These are phyloP conservation scores for Macrotis lagotis DNA, from an alignment of 2,113 vertebrate species.

Conservation along the genomic window DNA sequence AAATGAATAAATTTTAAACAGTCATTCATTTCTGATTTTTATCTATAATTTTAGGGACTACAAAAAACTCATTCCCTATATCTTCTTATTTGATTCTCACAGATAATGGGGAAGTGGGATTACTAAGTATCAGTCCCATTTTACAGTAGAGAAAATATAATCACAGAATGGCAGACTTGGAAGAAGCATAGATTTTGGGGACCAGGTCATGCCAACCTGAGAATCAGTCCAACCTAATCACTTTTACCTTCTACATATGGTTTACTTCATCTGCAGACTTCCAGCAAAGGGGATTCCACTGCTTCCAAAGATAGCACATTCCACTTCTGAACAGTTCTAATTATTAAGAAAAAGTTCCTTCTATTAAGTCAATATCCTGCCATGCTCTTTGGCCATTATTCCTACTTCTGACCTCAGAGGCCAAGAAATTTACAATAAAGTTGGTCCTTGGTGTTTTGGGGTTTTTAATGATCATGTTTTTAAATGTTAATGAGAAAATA, in stretches of 20 bases:
- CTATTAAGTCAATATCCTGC: not conserved
- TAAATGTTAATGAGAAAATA: not conserved
- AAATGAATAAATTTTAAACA: not conserved
- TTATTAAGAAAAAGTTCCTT: not conserved
- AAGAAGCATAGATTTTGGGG: not conserved
- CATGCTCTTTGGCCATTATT: not conserved
- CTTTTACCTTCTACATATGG: not conserved
- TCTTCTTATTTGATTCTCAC: not conserved
- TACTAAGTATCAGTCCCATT: not conserved
- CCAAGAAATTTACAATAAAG: not conserved
- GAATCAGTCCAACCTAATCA: not conserved
- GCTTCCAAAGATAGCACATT: not conserved
- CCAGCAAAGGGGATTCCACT: not conserved
- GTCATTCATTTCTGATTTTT: not conserved
- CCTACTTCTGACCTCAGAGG: not conserved
- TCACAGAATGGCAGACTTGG: not conserved
- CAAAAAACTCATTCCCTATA: not conserved
- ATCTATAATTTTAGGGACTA: not conserved
- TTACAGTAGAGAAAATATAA: not conserved
- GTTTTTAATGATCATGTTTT: not conserved
- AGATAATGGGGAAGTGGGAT: not conserved
- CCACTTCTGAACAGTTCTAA: not conserved
- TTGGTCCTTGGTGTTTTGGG: not conserved
- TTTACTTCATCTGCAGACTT: not conserved
- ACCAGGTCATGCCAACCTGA: not conserved